Conservation (phyloP, 1,140 invertebrate species). For the Drosophila rufa region DNA sequence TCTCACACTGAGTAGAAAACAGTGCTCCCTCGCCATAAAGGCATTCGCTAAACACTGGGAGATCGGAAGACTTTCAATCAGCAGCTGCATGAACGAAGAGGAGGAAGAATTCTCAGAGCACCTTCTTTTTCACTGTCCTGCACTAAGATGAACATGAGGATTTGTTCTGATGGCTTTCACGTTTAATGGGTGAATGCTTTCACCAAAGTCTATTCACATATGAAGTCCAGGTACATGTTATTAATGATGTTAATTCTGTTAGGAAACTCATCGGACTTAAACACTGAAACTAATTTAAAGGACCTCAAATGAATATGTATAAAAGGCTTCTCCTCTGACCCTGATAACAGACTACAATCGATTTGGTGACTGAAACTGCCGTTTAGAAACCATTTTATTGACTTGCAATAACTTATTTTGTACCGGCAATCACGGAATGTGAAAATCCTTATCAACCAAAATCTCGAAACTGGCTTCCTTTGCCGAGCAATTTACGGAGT, state of each 20-base stretch:
- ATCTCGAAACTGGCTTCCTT: conserved; percentile 45
- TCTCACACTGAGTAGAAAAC: too few relatives aligned
- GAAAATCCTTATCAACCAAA: conserved; percentile 42
- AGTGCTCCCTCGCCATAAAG: too few relatives aligned
- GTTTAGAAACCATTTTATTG: conserved; percentile 21
- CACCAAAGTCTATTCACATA: neutral
- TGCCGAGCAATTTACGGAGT: conserved; percentile 58
- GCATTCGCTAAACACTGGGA: too few relatives aligned
- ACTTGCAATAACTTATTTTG: conserved; percentile 25
- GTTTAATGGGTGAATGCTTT: too few relatives aligned
- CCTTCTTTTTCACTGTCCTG: too few relatives aligned
- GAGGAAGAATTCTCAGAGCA: too few relatives aligned
- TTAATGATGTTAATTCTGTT: neutral
- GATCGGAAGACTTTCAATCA: too few relatives aligned
- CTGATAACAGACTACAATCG: neutral
- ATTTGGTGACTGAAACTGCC: neutral
- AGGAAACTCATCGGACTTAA: neutral
- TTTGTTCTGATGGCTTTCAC: too few relatives aligned
- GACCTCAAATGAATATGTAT: neutral
- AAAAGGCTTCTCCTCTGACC: neutral
- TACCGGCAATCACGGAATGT: conserved; percentile 27
- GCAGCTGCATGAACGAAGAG: too few relatives aligned
- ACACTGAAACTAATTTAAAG: neutral
- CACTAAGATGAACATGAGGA: too few relatives aligned
- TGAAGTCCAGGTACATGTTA: neutral